Conservation (phyloP, 2,113 vertebrate species). For the Rhinopomastus cyanomelas region DNA sequence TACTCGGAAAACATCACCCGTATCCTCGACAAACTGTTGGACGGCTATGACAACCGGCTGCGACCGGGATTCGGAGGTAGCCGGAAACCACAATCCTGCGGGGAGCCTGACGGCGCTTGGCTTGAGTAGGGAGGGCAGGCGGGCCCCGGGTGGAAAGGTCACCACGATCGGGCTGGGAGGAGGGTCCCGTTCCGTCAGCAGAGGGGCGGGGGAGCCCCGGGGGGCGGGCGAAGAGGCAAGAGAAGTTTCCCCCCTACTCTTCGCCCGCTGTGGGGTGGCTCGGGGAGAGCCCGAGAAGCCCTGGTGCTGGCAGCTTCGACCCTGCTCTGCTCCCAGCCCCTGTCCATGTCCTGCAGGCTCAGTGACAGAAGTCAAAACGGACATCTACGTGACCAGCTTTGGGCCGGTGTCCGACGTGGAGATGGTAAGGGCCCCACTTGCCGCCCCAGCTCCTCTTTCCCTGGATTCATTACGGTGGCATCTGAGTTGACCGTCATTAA, state of each 20-base stretch:
- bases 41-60: conserved; percentile 94
- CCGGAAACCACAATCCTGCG: neutral
- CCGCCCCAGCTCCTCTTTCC: neutral
- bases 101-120: neutral
- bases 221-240: neutral
- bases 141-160: too few relatives aligned
- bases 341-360: conserved; percentile 73
- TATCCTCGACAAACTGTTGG: conserved; percentile 90
- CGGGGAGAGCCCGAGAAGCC: neutral
- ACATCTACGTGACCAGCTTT: conserved; percentile 95
- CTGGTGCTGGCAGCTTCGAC: neutral
- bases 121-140: neutral
- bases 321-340: neutral
- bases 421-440: conserved; percentile 80
- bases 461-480: conserved; percentile 75
- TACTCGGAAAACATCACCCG: conserved; percentile 92
- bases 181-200: neutral
- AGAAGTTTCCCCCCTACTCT: neutral
- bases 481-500: conserved; percentile 81
- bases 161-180: neutral
- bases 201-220: neutral
- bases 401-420: conserved; percentile 94
- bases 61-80: conserved; percentile 93
- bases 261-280: too few relatives aligned
- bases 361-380: conserved; percentile 94